Evolutionary conservation across 2,888 invertebrate species (phyloP).

Genomic region (Drosophila nr. perissopoda): DNA sequence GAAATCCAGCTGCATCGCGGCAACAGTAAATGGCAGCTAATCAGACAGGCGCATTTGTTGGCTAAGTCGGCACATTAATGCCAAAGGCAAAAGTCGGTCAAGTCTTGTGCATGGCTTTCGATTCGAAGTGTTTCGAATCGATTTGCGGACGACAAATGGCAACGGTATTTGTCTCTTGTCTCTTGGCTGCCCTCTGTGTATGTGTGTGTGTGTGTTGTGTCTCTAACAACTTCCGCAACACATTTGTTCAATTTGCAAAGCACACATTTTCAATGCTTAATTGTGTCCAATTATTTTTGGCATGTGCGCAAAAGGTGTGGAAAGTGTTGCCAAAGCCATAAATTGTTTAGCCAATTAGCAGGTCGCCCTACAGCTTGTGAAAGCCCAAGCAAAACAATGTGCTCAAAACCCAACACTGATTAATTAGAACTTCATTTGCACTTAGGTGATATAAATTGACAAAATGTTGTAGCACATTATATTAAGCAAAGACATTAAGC

Average conservation of each 20-base stretch:
- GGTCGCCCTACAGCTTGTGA: neutral
- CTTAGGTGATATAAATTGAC: neutral
- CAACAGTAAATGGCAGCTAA: conserved; percentile 37
- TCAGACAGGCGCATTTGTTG: conserved; percentile 45
- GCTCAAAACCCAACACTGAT: neutral
- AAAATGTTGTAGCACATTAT: neutral
- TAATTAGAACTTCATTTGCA: conserved; percentile 19
- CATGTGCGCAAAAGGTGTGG: conserved; percentile 72
- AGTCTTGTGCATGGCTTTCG: conserved; percentile 55
- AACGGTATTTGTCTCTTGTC: conserved; percentile 56
- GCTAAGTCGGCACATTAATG: conserved; percentile 51
- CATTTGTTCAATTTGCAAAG: conserved; percentile 75
- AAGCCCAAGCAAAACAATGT: conserved; percentile 7
- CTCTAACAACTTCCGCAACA: conserved; percentile 77
- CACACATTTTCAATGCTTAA: conserved; percentile 67
- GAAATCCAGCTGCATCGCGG: neutral
- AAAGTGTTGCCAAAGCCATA: conserved; percentile 73
- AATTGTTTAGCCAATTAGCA: conserved; percentile 69
- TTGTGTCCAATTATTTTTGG: conserved; percentile 77
- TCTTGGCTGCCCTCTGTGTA: conserved; percentile 3
- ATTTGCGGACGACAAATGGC: conserved; percentile 60
- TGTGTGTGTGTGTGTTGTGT: conserved; percentile 16
- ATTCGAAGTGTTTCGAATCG: conserved; percentile 50
- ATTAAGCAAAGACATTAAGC: neutral
- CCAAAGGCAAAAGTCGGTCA: conserved; percentile 70